phyloP scores from a whole-genome alignment of 1,140 invertebrate genomes.

The Apolygus lucorum region DNA sequence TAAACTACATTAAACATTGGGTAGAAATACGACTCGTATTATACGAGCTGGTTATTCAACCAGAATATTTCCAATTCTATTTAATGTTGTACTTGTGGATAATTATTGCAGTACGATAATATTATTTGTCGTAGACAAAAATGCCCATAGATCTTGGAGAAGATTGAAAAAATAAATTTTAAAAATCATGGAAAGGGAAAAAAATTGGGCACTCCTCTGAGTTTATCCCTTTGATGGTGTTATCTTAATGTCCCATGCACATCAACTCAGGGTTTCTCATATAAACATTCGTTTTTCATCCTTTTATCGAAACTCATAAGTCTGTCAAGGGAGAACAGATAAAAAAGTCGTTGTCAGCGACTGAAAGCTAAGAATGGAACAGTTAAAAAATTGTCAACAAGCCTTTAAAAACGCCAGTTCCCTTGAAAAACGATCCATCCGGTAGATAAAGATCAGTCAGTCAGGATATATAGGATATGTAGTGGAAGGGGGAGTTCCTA shows the following conservation, averaged over 20 bases:
- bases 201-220: too few species aligned
- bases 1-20: too few species aligned
- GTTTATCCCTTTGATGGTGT: too few species aligned
- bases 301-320: conserved; percentile 15
- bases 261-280: conserved; percentile 10
- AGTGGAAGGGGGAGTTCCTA: conserved; percentile 11
- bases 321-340: conserved; percentile 7
- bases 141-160: too few species aligned
- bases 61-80: too few species aligned
- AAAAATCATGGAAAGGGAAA: too few species aligned
- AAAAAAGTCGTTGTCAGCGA: conserved; percentile 15
- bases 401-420: conserved; percentile 18
- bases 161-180: too few species aligned
- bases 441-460: conserved; percentile 19
- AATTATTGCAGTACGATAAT: too few species aligned
- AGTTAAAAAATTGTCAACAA: conserved; percentile 21
- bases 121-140: too few species aligned
- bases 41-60: too few species aligned
- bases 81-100: too few species aligned
- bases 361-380: conserved; percentile 11
- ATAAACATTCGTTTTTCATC: conserved; percentile 8
- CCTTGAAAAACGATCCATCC: conserved; percentile 15
- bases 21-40: too few species aligned
- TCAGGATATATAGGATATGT: conserved; percentile 6
- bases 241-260: conserved; percentile 8